phyloP scores from a whole-genome alignment of 2,113 vertebrate species.

The Fregetta grallaria region DNA sequence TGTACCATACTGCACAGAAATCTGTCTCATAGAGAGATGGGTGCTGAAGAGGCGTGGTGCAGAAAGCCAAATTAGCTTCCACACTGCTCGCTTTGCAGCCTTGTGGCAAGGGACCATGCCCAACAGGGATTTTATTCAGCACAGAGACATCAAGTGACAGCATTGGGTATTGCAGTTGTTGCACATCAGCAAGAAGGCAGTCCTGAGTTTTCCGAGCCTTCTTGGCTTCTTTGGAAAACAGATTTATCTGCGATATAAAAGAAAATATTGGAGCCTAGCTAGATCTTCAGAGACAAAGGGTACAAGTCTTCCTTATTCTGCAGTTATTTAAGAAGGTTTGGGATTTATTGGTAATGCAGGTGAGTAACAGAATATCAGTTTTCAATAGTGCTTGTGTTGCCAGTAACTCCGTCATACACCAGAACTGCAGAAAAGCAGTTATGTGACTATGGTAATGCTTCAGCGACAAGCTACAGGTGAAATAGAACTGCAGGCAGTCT shows the following conservation, averaged over 20 bases:
- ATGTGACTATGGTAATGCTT: background rate
- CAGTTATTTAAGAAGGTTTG: background rate
- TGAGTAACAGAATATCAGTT: background rate
- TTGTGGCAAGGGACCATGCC: background rate
- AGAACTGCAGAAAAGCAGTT: background rate
- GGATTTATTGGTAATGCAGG: background rate
- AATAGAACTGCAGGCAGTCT: background rate
- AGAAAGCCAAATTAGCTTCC: background rate
- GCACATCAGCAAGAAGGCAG: background rate
- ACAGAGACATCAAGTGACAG: background rate
- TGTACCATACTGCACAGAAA: background rate
- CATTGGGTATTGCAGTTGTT: background rate
- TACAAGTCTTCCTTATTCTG: background rate
- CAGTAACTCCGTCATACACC: background rate
- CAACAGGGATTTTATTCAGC: background rate
- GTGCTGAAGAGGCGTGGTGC: background rate
- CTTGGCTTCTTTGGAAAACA: background rate
- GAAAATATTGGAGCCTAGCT: background rate
- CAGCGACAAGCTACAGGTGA: background rate
- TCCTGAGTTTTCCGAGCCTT: background rate
- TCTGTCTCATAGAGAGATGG: background rate
- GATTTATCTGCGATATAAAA: background rate
- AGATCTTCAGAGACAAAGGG: background rate
- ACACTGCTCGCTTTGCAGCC: background rate
- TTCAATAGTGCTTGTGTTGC: background rate